Percentiles rank a stretch among this genome's conserved stretches.
These are phyloP conservation scores for Microctonus brassicae DNA, from an alignment of 2,888 invertebrate species.

Conservation along the genomic window DNA sequence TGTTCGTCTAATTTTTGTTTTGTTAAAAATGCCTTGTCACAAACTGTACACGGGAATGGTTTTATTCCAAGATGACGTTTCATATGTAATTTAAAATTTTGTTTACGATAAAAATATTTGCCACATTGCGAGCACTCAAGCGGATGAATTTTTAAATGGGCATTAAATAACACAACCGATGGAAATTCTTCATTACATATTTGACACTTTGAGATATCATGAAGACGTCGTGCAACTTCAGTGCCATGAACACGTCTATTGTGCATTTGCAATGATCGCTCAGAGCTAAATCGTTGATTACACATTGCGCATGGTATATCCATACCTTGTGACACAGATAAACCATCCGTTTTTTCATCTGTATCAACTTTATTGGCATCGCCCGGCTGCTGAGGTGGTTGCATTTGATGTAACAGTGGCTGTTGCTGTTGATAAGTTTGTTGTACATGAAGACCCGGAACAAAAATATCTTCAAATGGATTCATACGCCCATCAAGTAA, in stretches of 20 bases:
- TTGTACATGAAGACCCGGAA: slow-evolving; percentile 60
- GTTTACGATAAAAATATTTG: slow-evolving; percentile 81
- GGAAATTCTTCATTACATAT: slow-evolving; percentile 79
- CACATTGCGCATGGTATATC: slow-evolving; percentile 64
- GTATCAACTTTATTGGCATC: slow-evolving; percentile 55
- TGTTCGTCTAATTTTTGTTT: slow-evolving; percentile 87
- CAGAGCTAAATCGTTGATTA: slow-evolving; percentile 61
- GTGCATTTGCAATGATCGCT: slow-evolving; percentile 64
- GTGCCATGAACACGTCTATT: slow-evolving; percentile 62
- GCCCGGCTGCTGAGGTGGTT: slow-evolving; percentile 60
- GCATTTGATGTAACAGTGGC: slow-evolving; percentile 64
- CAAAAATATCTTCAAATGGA: slow-evolving; percentile 66
- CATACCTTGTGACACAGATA: slow-evolving; percentile 54
- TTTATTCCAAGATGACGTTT: slow-evolving; percentile 86
- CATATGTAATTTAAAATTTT: slow-evolving; percentile 82
- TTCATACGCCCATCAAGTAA: slow-evolving; percentile 64
- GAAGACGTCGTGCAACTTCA: slow-evolving; percentile 62
- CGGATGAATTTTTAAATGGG: slow-evolving; percentile 84
- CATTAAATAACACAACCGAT: slow-evolving; percentile 78
- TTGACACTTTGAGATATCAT: slow-evolving; percentile 72
- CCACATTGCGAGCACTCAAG: slow-evolving; percentile 87
- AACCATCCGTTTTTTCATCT: slow-evolving; percentile 57
- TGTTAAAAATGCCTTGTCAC: slow-evolving; percentile 86
- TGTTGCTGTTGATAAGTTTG: slow-evolving; percentile 58
- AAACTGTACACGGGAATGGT: slow-evolving; percentile 81